Evolutionary conservation across 2,888 invertebrate species (phyloP).

Genomic region (Philereme transversata): DNA sequence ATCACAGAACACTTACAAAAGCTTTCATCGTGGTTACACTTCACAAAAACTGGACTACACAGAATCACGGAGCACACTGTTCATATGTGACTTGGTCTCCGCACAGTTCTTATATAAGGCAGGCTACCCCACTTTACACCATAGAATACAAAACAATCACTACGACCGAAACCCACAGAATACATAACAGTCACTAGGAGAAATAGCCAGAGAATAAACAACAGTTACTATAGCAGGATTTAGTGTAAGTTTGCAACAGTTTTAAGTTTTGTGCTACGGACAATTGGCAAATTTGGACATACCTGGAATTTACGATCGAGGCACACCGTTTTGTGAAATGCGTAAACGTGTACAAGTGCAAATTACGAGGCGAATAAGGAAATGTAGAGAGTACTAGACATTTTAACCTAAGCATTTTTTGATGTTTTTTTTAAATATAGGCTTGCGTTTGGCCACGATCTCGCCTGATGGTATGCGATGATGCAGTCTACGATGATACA

Average conservation of each 20-base stretch:
- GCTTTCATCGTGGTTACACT: constrained; percentile 65
- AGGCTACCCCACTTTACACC: constrained; percentile 55
- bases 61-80: constrained; percentile 48
- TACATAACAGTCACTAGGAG: constrained; percentile 13
- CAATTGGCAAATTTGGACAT: constrained; percentile 41
- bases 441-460: too few relatives aligned
- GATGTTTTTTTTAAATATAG: too few relatives aligned
- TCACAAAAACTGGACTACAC: constrained; percentile 48
- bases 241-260: constrained; percentile 43
- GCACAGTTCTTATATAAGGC: constrained; percentile 65
- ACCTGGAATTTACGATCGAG: constrained; percentile 37
- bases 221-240: constrained; percentile 16
- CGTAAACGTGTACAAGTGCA: constrained; percentile 30
- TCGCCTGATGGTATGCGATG: too few relatives aligned
- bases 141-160: constrained; percentile 36
- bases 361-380: constrained; percentile 15
- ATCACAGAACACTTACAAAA: constrained; percentile 63
- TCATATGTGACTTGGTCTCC: constrained; percentile 54
- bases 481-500: too few relatives aligned
- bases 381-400: not conserved
- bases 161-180: constrained; percentile 42
- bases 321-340: constrained; percentile 31
- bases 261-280: constrained; percentile 28
- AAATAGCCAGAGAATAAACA: constrained; percentile 41
- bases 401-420: too few relatives aligned